These are phyloP conservation scores for Syritta pipiens DNA, from an alignment of 2,888 invertebrate species.

Conservation along the genomic window DNA sequence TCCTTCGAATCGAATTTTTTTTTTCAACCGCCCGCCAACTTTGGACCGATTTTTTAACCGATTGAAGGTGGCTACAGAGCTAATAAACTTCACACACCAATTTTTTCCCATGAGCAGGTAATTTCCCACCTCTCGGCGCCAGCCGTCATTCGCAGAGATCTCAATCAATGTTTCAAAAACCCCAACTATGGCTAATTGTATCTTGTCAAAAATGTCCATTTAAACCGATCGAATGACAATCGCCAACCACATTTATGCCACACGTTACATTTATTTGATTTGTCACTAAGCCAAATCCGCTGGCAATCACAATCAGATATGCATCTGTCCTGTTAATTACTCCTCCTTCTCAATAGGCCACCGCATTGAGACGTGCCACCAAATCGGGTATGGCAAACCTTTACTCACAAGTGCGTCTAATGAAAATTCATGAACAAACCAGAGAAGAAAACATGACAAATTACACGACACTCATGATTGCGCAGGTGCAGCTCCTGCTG, in stretches of 20 bases:
- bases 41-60: too few species aligned
- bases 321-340: constrained; percentile 65
- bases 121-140: constrained; percentile 13
- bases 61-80: too few species aligned
- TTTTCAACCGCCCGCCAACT: too few species aligned
- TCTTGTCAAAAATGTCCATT: constrained; percentile 43
- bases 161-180: constrained; percentile 50
- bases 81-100: too few species aligned
- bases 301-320: constrained; percentile 48
- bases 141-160: constrained; percentile 4
- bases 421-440: constrained; percentile 63
- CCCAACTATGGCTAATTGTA: constrained; percentile 59
- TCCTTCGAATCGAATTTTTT: too few species aligned
- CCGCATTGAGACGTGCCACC: constrained; percentile 22
- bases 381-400: constrained; percentile 39
- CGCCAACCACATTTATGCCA: constrained; percentile 43
- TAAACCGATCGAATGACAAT: constrained; percentile 35
- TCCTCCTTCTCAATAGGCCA: constrained; percentile 64
- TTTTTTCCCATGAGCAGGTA: constrained; percentile 45
- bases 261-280: constrained; percentile 46
- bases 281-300: constrained; percentile 45
- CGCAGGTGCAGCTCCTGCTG: background rate
- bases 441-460: constrained; percentile 59
- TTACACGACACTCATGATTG: constrained; percentile 66
- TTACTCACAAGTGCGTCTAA: constrained; percentile 22